Percentiles rank a stretch among this genome's conserved stretches.
phyloP scores from a whole-genome alignment of 1,140 invertebrate genomes.

The Sitophilus oryzae region DNA sequence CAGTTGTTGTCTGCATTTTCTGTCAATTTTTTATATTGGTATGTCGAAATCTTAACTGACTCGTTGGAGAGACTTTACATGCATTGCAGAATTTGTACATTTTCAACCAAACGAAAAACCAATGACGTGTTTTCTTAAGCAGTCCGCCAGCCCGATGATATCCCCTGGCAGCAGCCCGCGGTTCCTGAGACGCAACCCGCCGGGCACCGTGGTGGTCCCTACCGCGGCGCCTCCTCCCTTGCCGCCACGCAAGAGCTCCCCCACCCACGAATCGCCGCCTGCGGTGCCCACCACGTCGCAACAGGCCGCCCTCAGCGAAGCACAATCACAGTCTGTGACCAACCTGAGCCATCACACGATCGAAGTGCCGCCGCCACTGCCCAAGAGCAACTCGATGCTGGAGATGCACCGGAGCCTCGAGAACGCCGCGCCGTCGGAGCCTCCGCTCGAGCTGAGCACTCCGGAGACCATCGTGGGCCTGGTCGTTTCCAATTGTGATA shows the following conservation, averaged over 20 bases:
- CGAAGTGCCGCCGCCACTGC: constrained; percentile 34
- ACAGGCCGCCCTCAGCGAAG: constrained; percentile 31
- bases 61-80: too few species aligned
- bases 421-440: constrained; percentile 2
- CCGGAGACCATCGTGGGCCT: constrained; percentile 62
- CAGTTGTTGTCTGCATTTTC: not conserved
- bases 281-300: constrained; percentile 31
- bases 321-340: constrained; percentile 31
- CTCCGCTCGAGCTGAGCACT: constrained; percentile 46
- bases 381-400: constrained; percentile 40
- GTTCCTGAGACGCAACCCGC: constrained; percentile 41
- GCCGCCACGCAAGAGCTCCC: constrained; percentile 40
- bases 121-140: constrained; percentile 16
- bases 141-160: constrained; percentile 52
- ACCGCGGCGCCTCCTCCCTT: constrained; percentile 35
- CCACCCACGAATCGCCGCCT: constrained; percentile 37
- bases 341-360: constrained; percentile 34
- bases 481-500: constrained; percentile 52
- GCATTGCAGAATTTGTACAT: too few species aligned
- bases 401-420: constrained; percentile 34
- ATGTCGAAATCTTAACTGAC: too few species aligned
- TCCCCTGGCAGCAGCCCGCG: constrained; percentile 51
- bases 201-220: constrained; percentile 32
- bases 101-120: too few species aligned
- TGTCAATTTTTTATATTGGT: not conserved